These are phyloP conservation scores for Trachymyrmex cornetzi DNA, from an alignment of 1,140 invertebrate genomes.

Conservation along the genomic window DNA sequence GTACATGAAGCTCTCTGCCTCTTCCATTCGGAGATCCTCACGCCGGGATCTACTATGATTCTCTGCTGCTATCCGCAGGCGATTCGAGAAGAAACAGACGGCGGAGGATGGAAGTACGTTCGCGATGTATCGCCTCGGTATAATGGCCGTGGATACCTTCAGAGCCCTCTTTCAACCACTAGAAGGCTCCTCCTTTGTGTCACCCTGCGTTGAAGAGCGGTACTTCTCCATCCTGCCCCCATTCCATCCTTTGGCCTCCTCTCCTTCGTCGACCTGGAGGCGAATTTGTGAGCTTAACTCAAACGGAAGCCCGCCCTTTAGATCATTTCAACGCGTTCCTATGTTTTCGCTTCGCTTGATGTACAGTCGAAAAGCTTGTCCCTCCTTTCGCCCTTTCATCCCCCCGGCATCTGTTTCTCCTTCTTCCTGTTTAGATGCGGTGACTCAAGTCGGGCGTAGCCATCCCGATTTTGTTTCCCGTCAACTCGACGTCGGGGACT, in stretches of 20 bases:
- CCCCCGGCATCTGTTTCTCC: conserved; percentile 25
- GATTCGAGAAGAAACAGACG: conserved; percentile 53
- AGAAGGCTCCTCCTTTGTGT: conserved; percentile 53
- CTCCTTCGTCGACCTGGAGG: conserved; percentile 33
- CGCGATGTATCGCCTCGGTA: conserved; percentile 59
- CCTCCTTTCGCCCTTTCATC: background rate
- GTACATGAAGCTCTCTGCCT: background rate
- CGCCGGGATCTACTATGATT: conserved; percentile 1
- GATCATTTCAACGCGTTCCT: conserved; percentile 58
- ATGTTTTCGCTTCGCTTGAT: conserved; percentile 51
- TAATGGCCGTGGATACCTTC: conserved; percentile 54
- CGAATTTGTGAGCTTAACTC: conserved; percentile 58
- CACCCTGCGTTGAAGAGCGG: conserved; percentile 36
- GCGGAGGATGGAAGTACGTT: conserved; percentile 34
- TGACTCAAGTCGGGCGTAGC: conserved; percentile 20
- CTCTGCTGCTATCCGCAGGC: conserved; percentile 36
- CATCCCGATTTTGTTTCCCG: conserved; percentile 33
- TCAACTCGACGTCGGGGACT: conserved; percentile 4
- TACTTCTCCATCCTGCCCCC: background rate
- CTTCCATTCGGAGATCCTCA: conserved; percentile 15
- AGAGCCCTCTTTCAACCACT: conserved; percentile 38
- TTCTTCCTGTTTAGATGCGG: conserved; percentile 25
- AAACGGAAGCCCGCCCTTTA: conserved; percentile 50
- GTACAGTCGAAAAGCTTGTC: conserved; percentile 45
- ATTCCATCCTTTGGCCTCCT: background rate